A percentile compares a stretch with the other conserved stretches of the same genome.
phyloP scores from a whole-genome alignment of 2,888 invertebrate genomes.

The Chymomyza caudatula region DNA sequence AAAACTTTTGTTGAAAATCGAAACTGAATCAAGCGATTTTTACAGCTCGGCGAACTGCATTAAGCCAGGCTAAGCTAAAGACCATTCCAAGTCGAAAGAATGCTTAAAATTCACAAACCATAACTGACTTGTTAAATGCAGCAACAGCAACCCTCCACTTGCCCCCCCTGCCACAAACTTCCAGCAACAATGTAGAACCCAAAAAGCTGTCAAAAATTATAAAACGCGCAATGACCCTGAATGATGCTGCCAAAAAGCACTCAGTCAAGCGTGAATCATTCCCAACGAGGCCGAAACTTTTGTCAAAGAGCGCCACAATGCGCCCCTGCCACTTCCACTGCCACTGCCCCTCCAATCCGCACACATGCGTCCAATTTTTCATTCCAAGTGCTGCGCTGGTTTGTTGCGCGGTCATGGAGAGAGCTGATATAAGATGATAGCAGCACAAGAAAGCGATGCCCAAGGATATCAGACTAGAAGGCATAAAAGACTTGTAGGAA shows the following conservation, averaged over 20 bases:
- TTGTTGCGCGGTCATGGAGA: no score
- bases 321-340: background rate
- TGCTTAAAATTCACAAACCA: constrained; percentile 66
- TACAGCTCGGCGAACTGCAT: constrained; percentile 11
- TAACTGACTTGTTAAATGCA: constrained; percentile 65
- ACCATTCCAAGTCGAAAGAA: background rate
- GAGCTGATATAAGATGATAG: no score
- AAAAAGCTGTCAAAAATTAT: constrained; percentile 56
- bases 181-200: background rate
- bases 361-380: constrained; percentile 54
- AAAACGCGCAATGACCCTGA: constrained; percentile 71
- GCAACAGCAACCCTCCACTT: constrained; percentile 33
- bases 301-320: constrained; percentile 27
- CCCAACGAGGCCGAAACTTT: constrained; percentile 47
- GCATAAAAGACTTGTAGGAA: background rate
- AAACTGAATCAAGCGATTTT: constrained; percentile 16
- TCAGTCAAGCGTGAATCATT: constrained; percentile 64
- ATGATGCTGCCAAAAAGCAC: constrained; percentile 42
- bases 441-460: no score
- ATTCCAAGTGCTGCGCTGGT: constrained; percentile 52
- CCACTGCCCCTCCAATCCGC: constrained; percentile 31
- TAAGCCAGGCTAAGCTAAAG: constrained; percentile 2
- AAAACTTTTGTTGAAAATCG: constrained; percentile 28
- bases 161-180: background rate
- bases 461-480: constrained; percentile 66